These are phyloP conservation scores for Chelonus insularis DNA, from an alignment of 1,140 invertebrate genomes.

Conservation along the genomic window DNA sequence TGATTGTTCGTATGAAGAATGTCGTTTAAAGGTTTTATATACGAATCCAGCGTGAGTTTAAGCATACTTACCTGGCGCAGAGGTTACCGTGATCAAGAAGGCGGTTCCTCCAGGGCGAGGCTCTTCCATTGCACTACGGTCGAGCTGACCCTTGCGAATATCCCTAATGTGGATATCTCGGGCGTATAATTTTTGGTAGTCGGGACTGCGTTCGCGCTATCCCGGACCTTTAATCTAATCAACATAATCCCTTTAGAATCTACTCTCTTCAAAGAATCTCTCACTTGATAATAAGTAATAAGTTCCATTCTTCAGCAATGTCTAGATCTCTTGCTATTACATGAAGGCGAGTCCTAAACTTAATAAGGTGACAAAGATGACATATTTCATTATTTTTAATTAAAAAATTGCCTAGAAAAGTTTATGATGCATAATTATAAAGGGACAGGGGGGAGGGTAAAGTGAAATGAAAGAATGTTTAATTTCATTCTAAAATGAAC, in stretches of 20 bases:
- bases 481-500: too few species aligned
- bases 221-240: constrained; percentile 38
- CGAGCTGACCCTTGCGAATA: constrained; percentile 71
- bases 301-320: too few species aligned
- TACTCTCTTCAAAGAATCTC: constrained; percentile 28
- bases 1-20: not conserved
- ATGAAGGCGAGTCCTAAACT: too few species aligned
- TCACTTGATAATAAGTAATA: too few species aligned
- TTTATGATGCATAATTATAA: too few species aligned
- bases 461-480: too few species aligned
- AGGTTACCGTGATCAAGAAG: constrained; percentile 69
- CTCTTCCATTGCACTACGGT: constrained; percentile 71
- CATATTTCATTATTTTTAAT: too few species aligned
- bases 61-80: constrained; percentile 63
- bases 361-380: too few species aligned
- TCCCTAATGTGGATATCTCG: constrained; percentile 69
- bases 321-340: too few species aligned
- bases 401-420: too few species aligned
- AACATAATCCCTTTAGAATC: not conserved
- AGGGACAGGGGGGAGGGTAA: too few species aligned
- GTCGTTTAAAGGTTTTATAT: not conserved
- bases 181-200: constrained; percentile 70
- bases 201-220: constrained; percentile 63
- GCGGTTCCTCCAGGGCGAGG: constrained; percentile 67
- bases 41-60: not conserved